Percentiles rank a stretch among this genome's conserved stretches.
Conservation (phyloP, 2,888 invertebrate genomes). For the Carterocephalus palaemon region DNA sequence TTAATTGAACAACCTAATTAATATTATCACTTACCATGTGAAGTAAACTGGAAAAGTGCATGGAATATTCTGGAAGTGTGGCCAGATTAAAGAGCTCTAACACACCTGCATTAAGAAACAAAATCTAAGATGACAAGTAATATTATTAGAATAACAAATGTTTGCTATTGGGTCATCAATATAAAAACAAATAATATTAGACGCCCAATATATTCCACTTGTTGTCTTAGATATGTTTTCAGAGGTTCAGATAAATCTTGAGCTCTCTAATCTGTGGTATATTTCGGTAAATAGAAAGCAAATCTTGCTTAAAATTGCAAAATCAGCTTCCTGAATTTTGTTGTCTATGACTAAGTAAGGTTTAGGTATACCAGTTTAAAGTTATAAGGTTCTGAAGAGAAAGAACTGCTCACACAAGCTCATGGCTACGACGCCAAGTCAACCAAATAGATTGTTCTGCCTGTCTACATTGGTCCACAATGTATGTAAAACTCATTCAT, state of each 20-base stretch:
- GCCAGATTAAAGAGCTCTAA: conserved; percentile 52
- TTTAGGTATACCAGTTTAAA: too few species aligned
- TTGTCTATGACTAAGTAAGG: too few species aligned
- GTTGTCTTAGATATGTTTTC: conserved; percentile 44
- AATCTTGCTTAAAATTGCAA: conserved; percentile 44
- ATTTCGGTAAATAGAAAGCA: conserved; percentile 33
- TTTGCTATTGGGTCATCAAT: background rate
- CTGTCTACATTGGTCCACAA: too few species aligned
- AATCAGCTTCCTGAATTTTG: conserved; percentile 41
- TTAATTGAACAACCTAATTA: background rate
- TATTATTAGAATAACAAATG: conserved; percentile 5
- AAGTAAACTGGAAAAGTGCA: conserved; percentile 20
- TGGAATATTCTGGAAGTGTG: conserved; percentile 43
- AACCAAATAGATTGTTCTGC: too few species aligned
- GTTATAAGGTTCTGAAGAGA: too few species aligned
- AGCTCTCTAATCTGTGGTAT: conserved; percentile 36
- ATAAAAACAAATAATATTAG: conserved; percentile 8
- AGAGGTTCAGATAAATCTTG: conserved; percentile 14
- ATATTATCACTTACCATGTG: conserved; percentile 31
- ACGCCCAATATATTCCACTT: conserved; percentile 5
- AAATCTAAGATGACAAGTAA: conserved; percentile 60
- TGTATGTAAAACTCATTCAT: too few species aligned
- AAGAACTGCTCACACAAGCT: too few species aligned
- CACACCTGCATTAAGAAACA: conserved; percentile 60
- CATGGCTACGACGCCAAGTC: too few species aligned